phyloP scores from a whole-genome alignment of 2,113 vertebrate genomes.

The Ammodytes marinus region DNA sequence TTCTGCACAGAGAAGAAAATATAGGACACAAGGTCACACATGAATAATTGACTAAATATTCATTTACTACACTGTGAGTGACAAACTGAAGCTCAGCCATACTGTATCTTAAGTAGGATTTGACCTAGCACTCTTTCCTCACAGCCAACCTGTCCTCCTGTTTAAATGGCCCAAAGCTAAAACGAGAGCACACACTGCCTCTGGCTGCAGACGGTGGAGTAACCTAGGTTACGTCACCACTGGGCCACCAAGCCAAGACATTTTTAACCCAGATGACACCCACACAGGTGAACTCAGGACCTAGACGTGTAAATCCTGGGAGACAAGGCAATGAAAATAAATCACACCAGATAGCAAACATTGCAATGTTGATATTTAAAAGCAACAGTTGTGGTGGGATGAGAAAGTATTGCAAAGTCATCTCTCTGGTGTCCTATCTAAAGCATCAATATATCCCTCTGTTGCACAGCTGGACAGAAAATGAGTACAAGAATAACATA shows the following conservation, averaged over 20 bases:
- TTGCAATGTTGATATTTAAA: background rate
- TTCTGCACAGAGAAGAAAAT: conserved; percentile 86
- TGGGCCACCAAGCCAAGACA: conserved; percentile 32
- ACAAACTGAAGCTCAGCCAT: conserved; percentile 5
- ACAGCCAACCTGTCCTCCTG: background rate
- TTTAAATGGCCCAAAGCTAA: conserved; percentile 30
- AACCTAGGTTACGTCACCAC: conserved; percentile 55
- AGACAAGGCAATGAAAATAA: background rate
- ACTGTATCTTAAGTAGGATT: background rate
- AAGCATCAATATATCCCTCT: background rate
- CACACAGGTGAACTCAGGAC: conserved; percentile 30
- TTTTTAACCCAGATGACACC: conserved; percentile 30
- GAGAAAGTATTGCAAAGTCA: background rate
- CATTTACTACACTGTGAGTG: background rate
- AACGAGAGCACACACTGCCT: background rate
- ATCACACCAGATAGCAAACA: conserved; percentile 8
- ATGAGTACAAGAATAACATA: background rate
- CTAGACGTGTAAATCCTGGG: background rate
- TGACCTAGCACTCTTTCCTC: conserved; percentile 1
- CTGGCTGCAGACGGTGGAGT: conserved; percentile 46
- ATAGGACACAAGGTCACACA: conserved; percentile 15
- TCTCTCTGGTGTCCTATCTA: background rate
- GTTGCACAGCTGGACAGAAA: background rate
- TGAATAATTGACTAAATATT: conserved; percentile 3
- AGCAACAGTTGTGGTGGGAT: background rate